Conservation (phyloP, 1,140 invertebrate genomes). For the Leguminivora glycinivorella region DNA sequence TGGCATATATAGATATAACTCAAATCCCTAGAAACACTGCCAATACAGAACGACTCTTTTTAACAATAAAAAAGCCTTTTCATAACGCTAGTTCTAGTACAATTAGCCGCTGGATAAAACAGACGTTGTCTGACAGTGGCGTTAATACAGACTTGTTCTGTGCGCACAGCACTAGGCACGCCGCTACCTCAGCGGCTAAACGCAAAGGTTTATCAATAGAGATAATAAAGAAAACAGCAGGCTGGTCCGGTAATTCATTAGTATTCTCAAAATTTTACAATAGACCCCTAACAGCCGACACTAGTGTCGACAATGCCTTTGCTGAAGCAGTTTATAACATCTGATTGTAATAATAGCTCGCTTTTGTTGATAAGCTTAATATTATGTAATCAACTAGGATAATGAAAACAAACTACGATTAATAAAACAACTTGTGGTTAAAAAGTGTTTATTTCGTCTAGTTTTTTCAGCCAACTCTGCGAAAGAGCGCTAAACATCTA, state of each 20-base stretch:
- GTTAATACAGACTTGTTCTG: conserved; percentile 9
- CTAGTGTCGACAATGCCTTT: conserved; percentile 28
- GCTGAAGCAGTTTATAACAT: conserved; percentile 30
- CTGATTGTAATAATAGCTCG: no score
- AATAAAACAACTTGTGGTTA: no score
- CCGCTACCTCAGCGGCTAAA: conserved; percentile 9
- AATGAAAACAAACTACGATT: no score
- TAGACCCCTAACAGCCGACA: conserved; percentile 1
- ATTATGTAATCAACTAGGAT: no score
- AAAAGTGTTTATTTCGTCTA: no score
- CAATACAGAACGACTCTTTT: neutral
- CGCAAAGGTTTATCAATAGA: conserved; percentile 12
- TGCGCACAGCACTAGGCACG: conserved; percentile 29
- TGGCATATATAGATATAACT: conserved; percentile 27
- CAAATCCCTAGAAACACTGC: neutral
- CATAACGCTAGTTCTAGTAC: conserved; percentile 11
- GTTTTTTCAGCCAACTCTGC: no score
- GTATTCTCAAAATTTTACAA: conserved; percentile 33
- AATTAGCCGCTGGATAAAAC: conserved; percentile 28
- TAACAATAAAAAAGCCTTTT: conserved; percentile 13
- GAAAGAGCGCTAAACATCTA: no score
- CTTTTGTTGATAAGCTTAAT: no score
- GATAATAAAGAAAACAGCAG: conserved; percentile 15
- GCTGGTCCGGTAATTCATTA: conserved; percentile 31
- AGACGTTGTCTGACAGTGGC: neutral